These are phyloP conservation scores for Thamnaconus septentrionalis DNA, from an alignment of 2,113 vertebrate genomes.

Conservation along the genomic window DNA sequence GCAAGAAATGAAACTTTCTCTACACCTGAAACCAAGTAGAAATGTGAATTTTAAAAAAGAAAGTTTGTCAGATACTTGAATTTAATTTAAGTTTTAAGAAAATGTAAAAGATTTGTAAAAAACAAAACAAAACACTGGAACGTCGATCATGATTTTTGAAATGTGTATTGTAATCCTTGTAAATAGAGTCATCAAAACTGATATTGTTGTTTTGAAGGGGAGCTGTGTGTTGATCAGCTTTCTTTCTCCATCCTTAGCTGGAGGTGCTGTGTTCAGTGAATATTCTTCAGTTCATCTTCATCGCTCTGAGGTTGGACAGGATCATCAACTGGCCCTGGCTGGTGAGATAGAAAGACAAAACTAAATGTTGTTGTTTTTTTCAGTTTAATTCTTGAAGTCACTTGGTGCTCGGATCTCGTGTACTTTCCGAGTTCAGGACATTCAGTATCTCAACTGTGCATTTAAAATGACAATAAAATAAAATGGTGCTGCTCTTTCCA, in stretches of 20 bases:
- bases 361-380: not conserved
- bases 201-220: too few relatives aligned
- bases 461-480: not conserved
- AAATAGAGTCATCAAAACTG: too few relatives aligned
- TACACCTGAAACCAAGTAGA: not conserved
- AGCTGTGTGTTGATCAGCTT: too few relatives aligned
- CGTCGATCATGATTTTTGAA: too few relatives aligned
- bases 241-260: constrained; percentile 76
- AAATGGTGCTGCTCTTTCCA: not conserved
- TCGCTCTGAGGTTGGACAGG: constrained; percentile 90
- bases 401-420: not conserved
- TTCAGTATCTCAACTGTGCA: not conserved
- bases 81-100: too few relatives aligned
- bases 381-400: not conserved
- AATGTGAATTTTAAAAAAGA: not conserved
- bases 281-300: constrained; percentile 99
- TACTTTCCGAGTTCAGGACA: too few relatives aligned
- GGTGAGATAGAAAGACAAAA: constrained; percentile 72
- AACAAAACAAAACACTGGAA: not conserved
- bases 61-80: too few relatives aligned
- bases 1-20: constrained; percentile 58
- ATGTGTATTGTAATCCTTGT: too few relatives aligned
- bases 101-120: not conserved
- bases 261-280: constrained; percentile 99
- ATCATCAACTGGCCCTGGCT: constrained; percentile 99